Evolutionary conservation across 2,797 vertebrate species (phyloP), one percentile per base, ranked within the genome.

Genomic region (Danio albolineatus): DNA sequence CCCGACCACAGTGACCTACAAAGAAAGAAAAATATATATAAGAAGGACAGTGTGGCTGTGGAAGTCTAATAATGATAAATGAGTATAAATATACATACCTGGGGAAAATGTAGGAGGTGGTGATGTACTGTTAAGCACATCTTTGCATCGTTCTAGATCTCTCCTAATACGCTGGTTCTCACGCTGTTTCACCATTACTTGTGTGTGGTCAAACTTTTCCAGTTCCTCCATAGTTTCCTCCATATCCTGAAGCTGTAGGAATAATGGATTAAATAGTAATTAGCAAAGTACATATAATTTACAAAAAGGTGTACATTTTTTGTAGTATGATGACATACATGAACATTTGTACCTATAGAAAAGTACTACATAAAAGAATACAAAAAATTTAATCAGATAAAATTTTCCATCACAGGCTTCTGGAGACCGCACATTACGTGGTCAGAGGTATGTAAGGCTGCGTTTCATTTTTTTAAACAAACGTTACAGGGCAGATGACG

Each of bases 81-180:
- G 10, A 10, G 7, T 19, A 3, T 28, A 28, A 28, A 43, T 6
- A 12, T 38, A 19, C 8, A 4, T 82, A 92, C 91, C 78, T 2
- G 64, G 49, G n/a, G 28, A 6, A 14, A 8, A 70, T 48, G 67
- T 9, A 4, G 82, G 87, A 69, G 90, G 83, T 17, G 66, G 46
- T 7, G 10, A 0, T 13, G 44, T 75, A 38, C 72, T 10, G 2
- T 59, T 57, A 5, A 61, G 36, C 5, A 72, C 73, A 0, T 69
- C 70, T 76, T 21, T 80, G 82, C 94, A 95, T 4, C 81, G 10
- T n/a, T 85, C 57, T 78, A 95, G 80, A n/a, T 90, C 87, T 80
- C 76, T 88, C 73, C 62, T 88, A 21, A 94, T 82, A 3, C 81
- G 89, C 14, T 76, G 39, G 83, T 93, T 95, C 41, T 82, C 85